Evolutionary conservation across 2,888 invertebrate species (phyloP), one percentile per base, ranked within the genome.

Genomic region (Synanthedon vespiformis): DNA sequence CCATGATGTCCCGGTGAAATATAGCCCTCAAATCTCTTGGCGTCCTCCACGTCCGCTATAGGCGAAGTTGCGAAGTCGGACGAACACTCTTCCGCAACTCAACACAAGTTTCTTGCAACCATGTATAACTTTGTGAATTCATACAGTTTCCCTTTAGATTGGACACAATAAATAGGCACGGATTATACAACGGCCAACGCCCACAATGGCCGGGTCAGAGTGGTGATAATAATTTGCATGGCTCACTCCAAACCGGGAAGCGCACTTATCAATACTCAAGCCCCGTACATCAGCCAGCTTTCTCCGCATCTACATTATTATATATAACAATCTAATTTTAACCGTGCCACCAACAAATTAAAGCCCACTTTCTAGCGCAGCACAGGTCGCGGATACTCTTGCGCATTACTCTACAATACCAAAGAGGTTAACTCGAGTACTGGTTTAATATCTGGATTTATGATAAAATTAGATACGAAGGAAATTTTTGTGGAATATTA

Each of bases 261-360:
- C 74, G 61, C 65, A 72, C 74, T 79, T 80, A 80, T 81, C 81
- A 82, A 72, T 68, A 62, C 68, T 64, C 61, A 34, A 55, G 60
- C 56, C 57, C 63, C 64, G 72, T 77, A 76, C 80, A 80, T 81
- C 80, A 73, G 67, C 14, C 6, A n/a, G 13, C 44, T 44, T 44
- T 44, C 44, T 44, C 34, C 34, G 14, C n/a, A 44, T 44, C 44
- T 44, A 14, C 44, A 44, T 14, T 34, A 12, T 44, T 14, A 34
- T 34, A 44, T 14, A n/a, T 44, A 44, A 13, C 44, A 44, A 44
- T 44, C 14, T 14, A 44, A 44, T 44, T 12, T 14, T 13, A 44
- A 44, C 44, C 44, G 13, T 44, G n/a, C 14, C 8, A n/a, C 44
- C 6, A 6, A 13, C 4, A n/a, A 44, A 44, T 44, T 44, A 44